Evolutionary conservation across 1,140 invertebrate genomes (phyloP), one percentile per base, ranked within the genome.

Genomic region (Aphaenogaster ashmeadi): DNA sequence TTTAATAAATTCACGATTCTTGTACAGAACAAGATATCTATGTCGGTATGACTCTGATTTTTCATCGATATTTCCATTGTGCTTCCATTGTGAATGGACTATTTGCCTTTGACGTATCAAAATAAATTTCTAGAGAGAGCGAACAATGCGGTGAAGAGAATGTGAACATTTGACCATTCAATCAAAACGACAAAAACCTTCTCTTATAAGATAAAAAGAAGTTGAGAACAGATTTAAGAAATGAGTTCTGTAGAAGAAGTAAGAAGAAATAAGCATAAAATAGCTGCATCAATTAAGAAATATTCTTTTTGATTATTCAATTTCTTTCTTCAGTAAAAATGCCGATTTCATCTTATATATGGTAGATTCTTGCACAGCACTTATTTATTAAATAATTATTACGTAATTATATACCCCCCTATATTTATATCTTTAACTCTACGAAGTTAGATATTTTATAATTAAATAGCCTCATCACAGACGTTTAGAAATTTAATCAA

Each of bases 301-400:
- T 67, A 67, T 66, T 21, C 1, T 50, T 66, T 52, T 66, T 52
- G 3, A 80, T 80, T 67, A 80, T 52, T 80, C n/a, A 50, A 36
- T 15, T 80, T 78, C 6, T 50, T 67, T 80, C 18, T 67, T 78
- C 38, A 21, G 1, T 44, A 18, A 78, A 78, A 62, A 27, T 60
- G 7, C 9, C 15, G 52, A 38, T 78, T 18, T 41, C 33, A 62
- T 44, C 3, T 21, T 13, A 44, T 77, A 60, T 15, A 0, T 18
- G 2, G 5, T 52, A 36, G n/a, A 77, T 33, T 77, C 33, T 44
- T 38, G 44, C n/a, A n/a, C 11, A 56, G 8, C 5, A 44, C 36
- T 18, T 54, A 69, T 38, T 52, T 41, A 52, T 47, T 44, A 33
- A 38, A 56, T 47, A 58, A 56, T 66, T 66, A 66, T 38, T 66